Base-by-base conservation (phyloP, 2,113 vertebrate genomes). In the Bubalus kerabau region DNA sequence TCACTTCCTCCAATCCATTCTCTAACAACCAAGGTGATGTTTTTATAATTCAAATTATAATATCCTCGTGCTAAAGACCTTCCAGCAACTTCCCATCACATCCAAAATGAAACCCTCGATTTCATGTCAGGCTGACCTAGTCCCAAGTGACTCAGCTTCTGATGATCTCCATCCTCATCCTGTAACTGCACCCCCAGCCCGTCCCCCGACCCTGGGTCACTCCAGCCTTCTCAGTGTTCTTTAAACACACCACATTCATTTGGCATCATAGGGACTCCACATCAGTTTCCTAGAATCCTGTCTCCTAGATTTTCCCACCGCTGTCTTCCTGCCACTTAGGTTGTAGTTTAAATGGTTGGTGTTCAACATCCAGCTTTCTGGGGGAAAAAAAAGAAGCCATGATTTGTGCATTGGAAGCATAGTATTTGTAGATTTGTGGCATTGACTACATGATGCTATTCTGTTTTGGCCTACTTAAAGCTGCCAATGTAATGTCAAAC, bases 391-490 rank as follows among this genome's bases (percentile, higher is more conserved):
- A 91, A n/a, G 67, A 81, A 96, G 89, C 26, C 16, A 5, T 67
- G 43, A 26, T 54, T 56, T 26, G 21, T 48, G 52, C n/a, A 3
- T 36, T 88, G 21, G 52, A 83, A 16, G 81, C 81, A 5, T 8
- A 26, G 52, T 26, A 16, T 56, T 36, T 83, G n/a, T 40, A 40
- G 52, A 56, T 26, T 40, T 83, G 81, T 56, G n/a, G n/a, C n/a
- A 16, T 1, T 40, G 52, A 26, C 7, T n/a, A 24, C 23, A 36
- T 0, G 10, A 36, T 56, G 52, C 90, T 76, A 67, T 57, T 90
- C 91, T 92, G 80, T 80, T 36, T 14, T 48, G 74, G 30, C 36
- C 57, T 90, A 48, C 84, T 97, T 92, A 81, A 64, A 94, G 94
- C 90, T 71, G 83, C 40, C 43, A 28, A 5, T 21, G 92, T 57